Percentiles rank a stretch among this genome's conserved stretches.
Evolutionary conservation across 2,797 vertebrate genomes (phyloP).

Genomic region (Enoplosus armatus): DNA sequence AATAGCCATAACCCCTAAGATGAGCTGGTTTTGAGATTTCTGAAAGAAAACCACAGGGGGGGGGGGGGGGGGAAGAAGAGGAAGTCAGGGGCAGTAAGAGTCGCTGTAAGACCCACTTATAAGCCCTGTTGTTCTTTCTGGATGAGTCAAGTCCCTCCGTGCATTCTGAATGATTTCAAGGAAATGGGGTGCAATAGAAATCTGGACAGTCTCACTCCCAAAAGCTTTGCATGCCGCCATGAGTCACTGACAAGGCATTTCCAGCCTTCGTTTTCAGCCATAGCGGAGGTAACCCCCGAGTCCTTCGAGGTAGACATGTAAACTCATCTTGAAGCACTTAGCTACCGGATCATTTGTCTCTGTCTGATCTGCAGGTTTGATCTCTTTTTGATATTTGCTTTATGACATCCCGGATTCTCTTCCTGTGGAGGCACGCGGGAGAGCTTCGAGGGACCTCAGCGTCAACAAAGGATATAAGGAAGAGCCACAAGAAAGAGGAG

Average conservation of each 20-base stretch:
- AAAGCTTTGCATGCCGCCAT: slow-evolving; percentile 68
- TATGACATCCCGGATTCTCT: slow-evolving; percentile 58
- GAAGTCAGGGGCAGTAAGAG: slow-evolving; percentile 37
- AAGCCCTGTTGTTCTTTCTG: slow-evolving; percentile 61
- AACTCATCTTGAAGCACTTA: slow-evolving; percentile 83
- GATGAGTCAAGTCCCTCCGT: slow-evolving; percentile 71
- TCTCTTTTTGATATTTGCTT: slow-evolving; percentile 69
- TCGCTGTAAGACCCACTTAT: slow-evolving; percentile 12
- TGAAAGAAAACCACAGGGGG: slow-evolving; percentile 35
- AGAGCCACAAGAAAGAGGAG: slow-evolving; percentile 61
- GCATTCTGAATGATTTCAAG: slow-evolving; percentile 66
- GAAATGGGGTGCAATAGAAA: slow-evolving; percentile 68
- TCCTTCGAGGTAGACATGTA: slow-evolving; percentile 65
- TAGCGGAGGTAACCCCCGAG: slow-evolving; percentile 51
- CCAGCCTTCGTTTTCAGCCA: slow-evolving; percentile 59
- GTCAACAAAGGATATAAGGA: slow-evolving; percentile 59
- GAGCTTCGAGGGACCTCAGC: slow-evolving; percentile 47
- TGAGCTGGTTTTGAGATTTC: slow-evolving; percentile 90
- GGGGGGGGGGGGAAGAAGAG: slow-evolving; percentile 2
- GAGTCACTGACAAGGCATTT: slow-evolving; percentile 80
- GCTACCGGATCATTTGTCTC: slow-evolving; percentile 78
- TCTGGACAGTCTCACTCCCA: slow-evolving; percentile 73
- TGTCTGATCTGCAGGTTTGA: slow-evolving; percentile 73
- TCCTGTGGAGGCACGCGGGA: slow-evolving; percentile 64
- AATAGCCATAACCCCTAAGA: slow-evolving; percentile 97